Evolutionary conservation across 2,797 vertebrate species (phyloP).

Genomic region (Pagetopsis macropterus): DNA sequence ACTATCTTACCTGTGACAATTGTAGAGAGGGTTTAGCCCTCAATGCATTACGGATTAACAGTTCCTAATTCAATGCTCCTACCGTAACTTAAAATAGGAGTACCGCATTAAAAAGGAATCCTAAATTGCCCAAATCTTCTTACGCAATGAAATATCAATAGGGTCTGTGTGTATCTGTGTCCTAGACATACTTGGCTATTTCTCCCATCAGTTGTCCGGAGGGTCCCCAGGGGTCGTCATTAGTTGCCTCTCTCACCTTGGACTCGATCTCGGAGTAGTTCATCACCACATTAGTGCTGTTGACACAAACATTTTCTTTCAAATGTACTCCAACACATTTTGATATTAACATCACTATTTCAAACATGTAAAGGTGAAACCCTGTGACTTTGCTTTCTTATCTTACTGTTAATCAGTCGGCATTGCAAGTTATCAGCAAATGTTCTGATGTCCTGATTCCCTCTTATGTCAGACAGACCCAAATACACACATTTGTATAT

Average conservation of each 20-base stretch:
- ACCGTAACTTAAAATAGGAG: no score
- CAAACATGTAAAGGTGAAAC: neutral
- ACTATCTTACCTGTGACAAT: no score
- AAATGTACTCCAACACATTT: neutral
- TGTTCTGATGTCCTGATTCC: neutral
- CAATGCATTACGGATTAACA: no score
- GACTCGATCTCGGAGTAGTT: slow-evolving; percentile 99
- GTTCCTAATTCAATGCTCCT: no score
- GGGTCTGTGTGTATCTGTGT: neutral
- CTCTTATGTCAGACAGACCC: slow-evolving; percentile 1
- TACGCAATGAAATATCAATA: no score
- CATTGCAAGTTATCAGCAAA: slow-evolving; percentile 2
- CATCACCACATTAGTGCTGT: slow-evolving; percentile 98
- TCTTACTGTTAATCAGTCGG: neutral
- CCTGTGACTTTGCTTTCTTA: neutral
- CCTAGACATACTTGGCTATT: slow-evolving; percentile 82
- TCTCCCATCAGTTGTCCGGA: slow-evolving; percentile 99
- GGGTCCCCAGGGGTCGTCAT: slow-evolving; percentile 99
- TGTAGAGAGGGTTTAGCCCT: no score
- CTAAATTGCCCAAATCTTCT: no score
- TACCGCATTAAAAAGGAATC: no score
- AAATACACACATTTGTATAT: neutral
- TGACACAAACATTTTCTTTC: slow-evolving; percentile 36
- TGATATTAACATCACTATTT: neutral
- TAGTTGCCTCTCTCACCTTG: slow-evolving; percentile 99